phyloP scores from a whole-genome alignment of 1,140 invertebrate genomes.

The Bombus sylvicola region DNA sequence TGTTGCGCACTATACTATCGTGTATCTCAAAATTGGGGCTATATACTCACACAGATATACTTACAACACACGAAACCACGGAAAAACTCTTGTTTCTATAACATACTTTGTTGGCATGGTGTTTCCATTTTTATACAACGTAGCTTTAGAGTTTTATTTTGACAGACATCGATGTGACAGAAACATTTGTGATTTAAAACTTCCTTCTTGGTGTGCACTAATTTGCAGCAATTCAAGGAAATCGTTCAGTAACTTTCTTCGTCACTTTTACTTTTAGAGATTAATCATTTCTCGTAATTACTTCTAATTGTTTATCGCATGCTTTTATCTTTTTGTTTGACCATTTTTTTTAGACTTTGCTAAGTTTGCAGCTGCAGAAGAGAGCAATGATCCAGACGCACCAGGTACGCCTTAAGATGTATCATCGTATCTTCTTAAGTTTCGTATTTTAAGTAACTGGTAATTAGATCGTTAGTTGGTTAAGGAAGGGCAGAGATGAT shows the following conservation, averaged over 20 bases:
- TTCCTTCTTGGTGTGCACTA: constrained; percentile 20
- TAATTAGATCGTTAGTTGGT: constrained; percentile 18
- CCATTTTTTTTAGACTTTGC: constrained; percentile 82
- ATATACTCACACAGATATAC: constrained; percentile 16
- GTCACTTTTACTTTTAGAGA: neutral
- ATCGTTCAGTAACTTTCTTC: constrained; percentile 17
- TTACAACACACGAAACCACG: constrained; percentile 16
- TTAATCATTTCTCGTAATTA: constrained; percentile 55
- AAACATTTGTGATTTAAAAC: constrained; percentile 27
- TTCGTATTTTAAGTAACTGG: neutral
- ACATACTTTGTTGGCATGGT: constrained; percentile 45
- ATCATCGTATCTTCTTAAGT: neutral
- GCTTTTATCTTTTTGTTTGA: constrained; percentile 81
- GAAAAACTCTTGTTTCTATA: constrained; percentile 12
- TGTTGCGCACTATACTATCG: constrained; percentile 11
- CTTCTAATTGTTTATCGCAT: constrained; percentile 74
- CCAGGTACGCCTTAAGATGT: constrained; percentile 73
- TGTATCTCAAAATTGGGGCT: neutral
- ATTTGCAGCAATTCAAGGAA: neutral
- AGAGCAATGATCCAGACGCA: constrained; percentile 73
- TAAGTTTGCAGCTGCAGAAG: constrained; percentile 80
- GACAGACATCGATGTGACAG: neutral
- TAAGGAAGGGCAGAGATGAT: neutral
- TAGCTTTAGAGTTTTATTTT: neutral
- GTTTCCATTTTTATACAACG: constrained; percentile 9